Percentiles rank a stretch among this genome's conserved stretches.
Conservation (phyloP, 35 echinoderm and acorn worm genomes). For the Strongylocentrotus purpuratus region DNA sequence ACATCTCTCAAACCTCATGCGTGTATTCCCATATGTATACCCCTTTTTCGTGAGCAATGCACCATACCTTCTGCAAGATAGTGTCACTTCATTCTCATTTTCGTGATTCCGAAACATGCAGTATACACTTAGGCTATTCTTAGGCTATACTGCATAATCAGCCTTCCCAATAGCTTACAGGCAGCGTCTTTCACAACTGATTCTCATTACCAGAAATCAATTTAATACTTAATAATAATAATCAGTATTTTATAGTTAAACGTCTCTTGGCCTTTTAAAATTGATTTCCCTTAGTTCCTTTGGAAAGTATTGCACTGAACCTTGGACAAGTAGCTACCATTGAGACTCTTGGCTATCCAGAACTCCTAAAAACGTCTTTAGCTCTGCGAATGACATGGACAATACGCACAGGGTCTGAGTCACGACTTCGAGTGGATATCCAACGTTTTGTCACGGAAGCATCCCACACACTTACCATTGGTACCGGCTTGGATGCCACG, state of each 20-base stretch:
- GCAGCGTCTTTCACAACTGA: too few relatives aligned
- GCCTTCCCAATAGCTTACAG: too few relatives aligned
- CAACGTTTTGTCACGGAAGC: background rate
- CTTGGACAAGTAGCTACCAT: background rate
- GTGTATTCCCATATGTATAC: too few relatives aligned
- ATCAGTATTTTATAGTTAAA: background rate
- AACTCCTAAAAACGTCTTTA: background rate
- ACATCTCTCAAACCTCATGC: too few relatives aligned
- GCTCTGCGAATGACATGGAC: background rate
- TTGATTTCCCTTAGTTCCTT: background rate
- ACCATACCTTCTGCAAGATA: too few relatives aligned
- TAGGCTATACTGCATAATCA: too few relatives aligned
- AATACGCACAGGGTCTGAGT: background rate
- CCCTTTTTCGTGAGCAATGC: too few relatives aligned
- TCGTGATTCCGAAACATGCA: too few relatives aligned
- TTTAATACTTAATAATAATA: too few relatives aligned
- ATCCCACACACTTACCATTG: background rate
- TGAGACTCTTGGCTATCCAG: background rate
- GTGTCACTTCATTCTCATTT: too few relatives aligned
- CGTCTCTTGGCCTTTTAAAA: background rate
- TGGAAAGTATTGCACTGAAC: background rate
- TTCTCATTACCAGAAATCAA: too few relatives aligned
- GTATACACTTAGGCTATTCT: too few relatives aligned
- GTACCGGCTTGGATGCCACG: background rate
- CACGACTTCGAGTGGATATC: background rate